A percentile compares a stretch with the other conserved stretches of the same genome.
Conservation (phyloP, 2,797 vertebrate species). For the Sarcophilus harrisii region DNA sequence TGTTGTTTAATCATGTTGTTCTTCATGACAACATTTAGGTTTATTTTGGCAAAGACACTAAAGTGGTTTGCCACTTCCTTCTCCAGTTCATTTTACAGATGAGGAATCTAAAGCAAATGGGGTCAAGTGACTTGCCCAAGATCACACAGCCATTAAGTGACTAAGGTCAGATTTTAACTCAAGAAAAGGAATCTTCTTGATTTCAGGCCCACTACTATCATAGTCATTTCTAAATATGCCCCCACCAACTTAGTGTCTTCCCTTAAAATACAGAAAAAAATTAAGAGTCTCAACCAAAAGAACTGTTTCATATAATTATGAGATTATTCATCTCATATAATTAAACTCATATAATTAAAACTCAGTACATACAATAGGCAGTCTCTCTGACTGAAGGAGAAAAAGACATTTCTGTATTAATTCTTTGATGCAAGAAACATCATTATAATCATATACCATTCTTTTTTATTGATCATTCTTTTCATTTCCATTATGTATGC, state of each 20-base stretch:
- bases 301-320: neutral
- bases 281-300: neutral
- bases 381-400: neutral
- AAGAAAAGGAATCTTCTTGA: neutral
- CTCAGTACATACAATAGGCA: neutral
- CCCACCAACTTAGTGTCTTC: neutral
- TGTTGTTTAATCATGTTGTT: neutral
- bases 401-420: neutral
- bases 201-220: neutral
- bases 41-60: neutral
- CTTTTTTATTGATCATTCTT: neutral
- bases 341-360: neutral
- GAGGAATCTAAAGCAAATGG: neutral
- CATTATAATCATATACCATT: neutral
- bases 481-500: neutral
- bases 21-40: neutral
- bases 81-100: neutral
- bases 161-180: neutral
- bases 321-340: too few species aligned
- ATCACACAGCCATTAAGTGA: neutral
- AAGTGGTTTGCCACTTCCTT: neutral
- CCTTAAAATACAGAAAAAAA: neutral
- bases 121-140: neutral
- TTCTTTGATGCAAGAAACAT: neutral
- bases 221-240: neutral